Evolutionary conservation across 2,797 vertebrate species (phyloP).

Genomic region (Neolamprologus multifasciatus): DNA sequence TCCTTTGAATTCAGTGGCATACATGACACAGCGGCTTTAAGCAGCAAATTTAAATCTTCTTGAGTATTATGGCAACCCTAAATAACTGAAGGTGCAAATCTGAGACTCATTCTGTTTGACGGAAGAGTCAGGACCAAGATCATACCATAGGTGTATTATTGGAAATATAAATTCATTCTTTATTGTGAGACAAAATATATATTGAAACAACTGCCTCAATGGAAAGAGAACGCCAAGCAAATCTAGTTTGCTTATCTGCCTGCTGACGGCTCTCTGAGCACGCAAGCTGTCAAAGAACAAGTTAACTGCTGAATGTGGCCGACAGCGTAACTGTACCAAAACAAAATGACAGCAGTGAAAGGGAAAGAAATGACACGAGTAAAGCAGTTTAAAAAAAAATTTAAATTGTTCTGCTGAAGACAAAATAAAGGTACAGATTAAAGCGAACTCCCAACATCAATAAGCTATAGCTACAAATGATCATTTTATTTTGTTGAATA

Average conservation of each 20-base stretch:
- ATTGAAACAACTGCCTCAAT: constrained; percentile 20
- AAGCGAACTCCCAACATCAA: constrained; percentile 53
- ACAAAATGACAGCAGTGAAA: not conserved
- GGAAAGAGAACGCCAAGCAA: not conserved
- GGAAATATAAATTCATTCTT: constrained; percentile 65
- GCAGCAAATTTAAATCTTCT: not conserved
- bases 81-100: not conserved
- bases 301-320: not conserved
- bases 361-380: constrained; percentile 26
- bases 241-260: not conserved
- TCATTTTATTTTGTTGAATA: constrained; percentile 24
- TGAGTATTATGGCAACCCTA: not conserved
- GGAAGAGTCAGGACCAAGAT: not conserved
- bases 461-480: constrained; percentile 63
- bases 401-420: constrained; percentile 39
- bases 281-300: not conserved
- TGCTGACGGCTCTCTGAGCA: not conserved
- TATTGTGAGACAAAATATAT: constrained; percentile 52
- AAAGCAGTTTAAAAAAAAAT: constrained; percentile 42
- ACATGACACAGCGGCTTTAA: not conserved
- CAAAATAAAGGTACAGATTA: constrained; percentile 41
- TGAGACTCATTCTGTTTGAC: not conserved
- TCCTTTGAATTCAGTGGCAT: not conserved
- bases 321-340: not conserved
- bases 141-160: constrained; percentile 1